phyloP scores from a whole-genome alignment of 2,113 vertebrate genomes.

The Aviceda subcristata region DNA sequence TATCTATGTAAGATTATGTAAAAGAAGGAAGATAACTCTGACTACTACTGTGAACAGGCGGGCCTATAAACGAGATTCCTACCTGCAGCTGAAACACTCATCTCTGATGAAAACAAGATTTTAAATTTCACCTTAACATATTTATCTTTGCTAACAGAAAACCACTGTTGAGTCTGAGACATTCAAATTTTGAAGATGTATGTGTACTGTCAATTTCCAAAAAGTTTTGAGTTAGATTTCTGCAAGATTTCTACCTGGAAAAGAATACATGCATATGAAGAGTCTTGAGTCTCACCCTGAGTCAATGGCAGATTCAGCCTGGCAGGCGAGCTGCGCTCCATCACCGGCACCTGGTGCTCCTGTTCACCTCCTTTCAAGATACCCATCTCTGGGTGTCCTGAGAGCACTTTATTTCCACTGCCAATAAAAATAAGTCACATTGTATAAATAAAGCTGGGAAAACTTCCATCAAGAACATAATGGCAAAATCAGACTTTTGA shows the following conservation, averaged over 20 bases:
- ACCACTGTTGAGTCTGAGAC: not conserved
- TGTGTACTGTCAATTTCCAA: not conserved
- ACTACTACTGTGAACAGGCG: not conserved
- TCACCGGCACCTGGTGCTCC: not conserved
- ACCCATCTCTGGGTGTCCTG: not conserved
- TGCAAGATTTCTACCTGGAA: not conserved
- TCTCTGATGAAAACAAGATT: not conserved
- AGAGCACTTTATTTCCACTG: constrained; percentile 46
- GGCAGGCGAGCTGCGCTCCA: not conserved
- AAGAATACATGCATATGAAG: not conserved
- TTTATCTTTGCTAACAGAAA: not conserved
- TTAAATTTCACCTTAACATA: not conserved
- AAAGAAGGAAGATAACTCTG: not conserved
- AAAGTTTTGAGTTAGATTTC: not conserved
- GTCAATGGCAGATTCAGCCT: constrained; percentile 36
- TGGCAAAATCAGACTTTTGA: not conserved
- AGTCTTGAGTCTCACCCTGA: constrained; percentile 58
- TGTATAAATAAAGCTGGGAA: not conserved
- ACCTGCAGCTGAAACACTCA: not conserved
- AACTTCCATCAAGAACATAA: not conserved
- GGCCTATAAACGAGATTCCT: not conserved
- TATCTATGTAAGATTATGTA: not conserved
- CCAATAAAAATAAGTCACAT: constrained; percentile 6
- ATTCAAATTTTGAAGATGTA: not conserved
- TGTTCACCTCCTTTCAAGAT: constrained; percentile 38